Evolutionary conservation across 2,888 invertebrate species (phyloP), one percentile per base, ranked within the genome.

Genomic region (Scelioninae gen. 1): DNA sequence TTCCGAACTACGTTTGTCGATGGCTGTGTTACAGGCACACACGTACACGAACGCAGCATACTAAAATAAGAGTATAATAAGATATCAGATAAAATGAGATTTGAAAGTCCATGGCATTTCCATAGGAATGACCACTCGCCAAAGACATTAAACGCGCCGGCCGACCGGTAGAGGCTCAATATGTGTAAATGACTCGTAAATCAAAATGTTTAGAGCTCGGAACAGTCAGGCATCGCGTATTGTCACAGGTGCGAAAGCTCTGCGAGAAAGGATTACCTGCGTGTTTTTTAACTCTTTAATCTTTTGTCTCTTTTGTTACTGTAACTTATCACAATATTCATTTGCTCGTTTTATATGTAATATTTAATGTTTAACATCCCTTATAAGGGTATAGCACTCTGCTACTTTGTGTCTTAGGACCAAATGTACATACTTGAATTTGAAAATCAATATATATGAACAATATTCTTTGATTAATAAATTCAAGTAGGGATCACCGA

Each of bases 111-210:
- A 82, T 71, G 80, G 82, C 84, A 85, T 86, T 86, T 85, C 85
- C 86, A 86, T 86, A 86, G 85, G 85, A 86, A 86, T 86, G 84
- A 72, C 85, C 79, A 85, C 85, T 85, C 79, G 85, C 81, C 84
- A 79, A 81, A 83, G 84, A 83, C 82, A 85, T 85, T 84, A 85
- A 85, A 85, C 71, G 85, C 74, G 81, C 85, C 85, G 85, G 84
- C 82, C 65, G 82, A 75, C 83, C 72, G 77, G 83, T 71, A 69
- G 83, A 82, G 85, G 80, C 85, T 84, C 82, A 85, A 85, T 85
- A 85, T 82, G 85, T 84, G 85, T 85, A 84, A 87, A 85, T 85
- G 85, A 75, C 86, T 84, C 85, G 82, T 87, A 85, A 87, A 87
- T 87, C 85, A 85, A 86, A 85, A 82, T 84, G 86, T 86, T 87